phyloP scores from a whole-genome alignment of 2,888 invertebrate genomes.

The Trichogramma evanescens region DNA sequence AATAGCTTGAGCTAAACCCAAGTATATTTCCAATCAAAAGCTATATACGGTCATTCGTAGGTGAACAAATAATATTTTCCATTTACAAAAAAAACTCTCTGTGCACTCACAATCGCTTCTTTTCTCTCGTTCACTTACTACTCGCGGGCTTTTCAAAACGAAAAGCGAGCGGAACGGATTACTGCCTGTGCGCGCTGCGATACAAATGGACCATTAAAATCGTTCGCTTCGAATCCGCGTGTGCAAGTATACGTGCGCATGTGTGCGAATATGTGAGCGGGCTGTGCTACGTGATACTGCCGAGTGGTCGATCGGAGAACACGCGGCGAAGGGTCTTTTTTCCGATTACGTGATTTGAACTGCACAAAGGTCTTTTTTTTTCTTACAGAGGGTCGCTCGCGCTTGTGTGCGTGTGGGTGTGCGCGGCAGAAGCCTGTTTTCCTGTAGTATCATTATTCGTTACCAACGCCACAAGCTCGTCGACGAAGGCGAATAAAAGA shows the following conservation, averaged over 20 bases:
- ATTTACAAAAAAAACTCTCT: not conserved
- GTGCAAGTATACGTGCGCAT: not conserved
- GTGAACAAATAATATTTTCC: too few species aligned
- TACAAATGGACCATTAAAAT: conserved; percentile 22
- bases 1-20: too few species aligned
- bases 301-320: not conserved
- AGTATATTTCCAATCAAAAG: too few species aligned
- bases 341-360: conserved; percentile 27
- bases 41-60: too few species aligned
- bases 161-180: conserved; percentile 18
- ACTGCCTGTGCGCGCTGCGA: not conserved
- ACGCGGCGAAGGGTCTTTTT: conserved; percentile 19
- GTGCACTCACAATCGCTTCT: not conserved
- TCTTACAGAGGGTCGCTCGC: not conserved
- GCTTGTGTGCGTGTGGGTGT: too few species aligned
- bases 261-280: not conserved
- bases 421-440: too few species aligned
- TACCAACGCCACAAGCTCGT: too few species aligned
- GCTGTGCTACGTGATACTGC: too few species aligned
- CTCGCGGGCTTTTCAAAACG: conserved; percentile 2
- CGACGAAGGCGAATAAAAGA: not conserved
- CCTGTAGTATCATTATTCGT: too few species aligned
- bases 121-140: not conserved
- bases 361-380: conserved; percentile 13
- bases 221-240: conserved; percentile 6